These are phyloP conservation scores for Galaxias olidus DNA, from an alignment of 2,797 vertebrate species.

Conservation along the genomic window DNA sequence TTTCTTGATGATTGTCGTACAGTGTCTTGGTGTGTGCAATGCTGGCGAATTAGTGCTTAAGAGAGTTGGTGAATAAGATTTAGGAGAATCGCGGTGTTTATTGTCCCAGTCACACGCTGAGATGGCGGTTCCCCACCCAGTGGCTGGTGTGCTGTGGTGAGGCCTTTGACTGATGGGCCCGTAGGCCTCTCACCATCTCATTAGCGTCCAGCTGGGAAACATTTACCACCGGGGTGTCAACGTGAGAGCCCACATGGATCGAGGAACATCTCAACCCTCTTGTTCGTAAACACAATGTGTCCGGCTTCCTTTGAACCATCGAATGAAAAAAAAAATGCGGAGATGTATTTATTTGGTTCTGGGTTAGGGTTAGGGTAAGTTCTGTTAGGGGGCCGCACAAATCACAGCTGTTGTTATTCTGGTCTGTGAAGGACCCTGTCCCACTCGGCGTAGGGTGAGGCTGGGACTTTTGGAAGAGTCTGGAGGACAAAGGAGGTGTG, in stretches of 20 bases:
- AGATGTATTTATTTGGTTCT: too few species aligned
- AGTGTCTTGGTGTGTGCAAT: too few species aligned
- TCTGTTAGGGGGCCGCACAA: too few species aligned
- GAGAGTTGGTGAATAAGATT: too few species aligned
- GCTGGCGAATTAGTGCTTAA: too few species aligned
- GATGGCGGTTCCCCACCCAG: too few species aligned
- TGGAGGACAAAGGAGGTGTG: not conserved
- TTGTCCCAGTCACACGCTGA: too few species aligned
- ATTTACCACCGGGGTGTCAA: slow-evolving; percentile 37
- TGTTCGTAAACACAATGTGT: not conserved
- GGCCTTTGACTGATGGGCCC: not conserved
- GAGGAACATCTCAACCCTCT: not conserved
- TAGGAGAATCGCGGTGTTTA: too few species aligned
- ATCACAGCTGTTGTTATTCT: slow-evolving; percentile 2
- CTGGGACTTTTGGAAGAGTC: not conserved
- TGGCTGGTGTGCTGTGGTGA: not conserved
- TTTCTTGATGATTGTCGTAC: too few species aligned
- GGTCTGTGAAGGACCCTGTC: slow-evolving; percentile 1
- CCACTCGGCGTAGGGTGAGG: slow-evolving; percentile 25
- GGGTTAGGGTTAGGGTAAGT: too few species aligned
- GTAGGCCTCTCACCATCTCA: slow-evolving; percentile 40
- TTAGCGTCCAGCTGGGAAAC: slow-evolving; percentile 55
- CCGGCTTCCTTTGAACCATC: too few species aligned
- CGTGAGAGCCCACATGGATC: not conserved
- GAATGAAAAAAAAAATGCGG: too few species aligned